Conservation (phyloP, 2,888 invertebrate genomes). For the Nomada flava region DNA sequence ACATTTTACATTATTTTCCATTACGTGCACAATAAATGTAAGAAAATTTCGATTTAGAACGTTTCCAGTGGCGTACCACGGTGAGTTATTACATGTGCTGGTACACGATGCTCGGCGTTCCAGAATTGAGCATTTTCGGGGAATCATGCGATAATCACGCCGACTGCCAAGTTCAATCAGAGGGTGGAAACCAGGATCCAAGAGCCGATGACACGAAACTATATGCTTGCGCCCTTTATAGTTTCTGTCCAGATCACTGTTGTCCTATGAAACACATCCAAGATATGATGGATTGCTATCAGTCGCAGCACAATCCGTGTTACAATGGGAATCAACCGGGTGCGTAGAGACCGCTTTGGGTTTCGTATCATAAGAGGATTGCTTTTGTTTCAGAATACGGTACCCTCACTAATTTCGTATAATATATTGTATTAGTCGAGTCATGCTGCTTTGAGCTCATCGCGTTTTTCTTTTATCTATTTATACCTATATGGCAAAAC, state of each 20-base stretch:
- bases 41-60: conserved; percentile 81
- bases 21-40: not conserved
- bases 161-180: conserved; percentile 85
- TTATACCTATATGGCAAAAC: no score
- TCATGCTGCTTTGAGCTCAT: not conserved
- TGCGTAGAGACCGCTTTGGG: conserved; percentile 60
- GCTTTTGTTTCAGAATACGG: not conserved
- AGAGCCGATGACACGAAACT: conserved; percentile 86
- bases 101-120: conserved; percentile 87
- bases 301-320: conserved; percentile 85
- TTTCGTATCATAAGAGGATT: conserved; percentile 38
- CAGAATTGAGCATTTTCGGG: conserved; percentile 85
- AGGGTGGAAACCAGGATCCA: conserved; percentile 85
- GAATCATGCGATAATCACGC: conserved; percentile 88
- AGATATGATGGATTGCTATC: conserved; percentile 83
- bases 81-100: conserved; percentile 89
- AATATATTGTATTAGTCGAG: not conserved
- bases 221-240: conserved; percentile 87
- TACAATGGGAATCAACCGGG: conserved; percentile 82
- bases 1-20: not conserved
- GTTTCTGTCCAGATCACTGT: conserved; percentile 89
- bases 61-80: conserved; percentile 87
- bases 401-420: conserved; percentile 14
- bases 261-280: conserved; percentile 85
- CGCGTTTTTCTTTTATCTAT: not conserved